A percentile compares a stretch with the other conserved stretches of the same genome.
Conservation (phyloP, 2,113 vertebrate genomes). For the Amphiprion percula region DNA sequence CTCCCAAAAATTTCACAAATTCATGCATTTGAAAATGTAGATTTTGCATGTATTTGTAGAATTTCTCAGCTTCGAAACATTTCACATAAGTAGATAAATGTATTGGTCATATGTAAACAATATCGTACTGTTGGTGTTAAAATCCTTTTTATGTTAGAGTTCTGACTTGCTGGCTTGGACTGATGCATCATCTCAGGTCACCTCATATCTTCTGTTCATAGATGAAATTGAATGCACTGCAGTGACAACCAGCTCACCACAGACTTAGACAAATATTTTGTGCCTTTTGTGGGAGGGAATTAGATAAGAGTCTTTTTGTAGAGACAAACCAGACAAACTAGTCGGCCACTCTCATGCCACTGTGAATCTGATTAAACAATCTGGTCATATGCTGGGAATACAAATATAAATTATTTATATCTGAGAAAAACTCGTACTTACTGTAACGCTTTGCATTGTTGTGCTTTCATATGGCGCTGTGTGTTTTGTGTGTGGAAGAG, state of each 20-base stretch:
- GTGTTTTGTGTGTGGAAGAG: constrained; percentile 16
- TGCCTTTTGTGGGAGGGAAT: background rate
- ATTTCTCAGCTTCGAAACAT: constrained; percentile 17
- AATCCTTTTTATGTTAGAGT: background rate
- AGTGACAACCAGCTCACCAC: background rate
- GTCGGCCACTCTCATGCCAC: background rate
- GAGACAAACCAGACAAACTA: background rate
- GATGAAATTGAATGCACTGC: constrained; percentile 2
- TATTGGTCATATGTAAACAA: background rate
- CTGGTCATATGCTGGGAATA: constrained; percentile 1
- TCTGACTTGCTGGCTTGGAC: background rate
- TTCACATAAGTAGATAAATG: background rate
- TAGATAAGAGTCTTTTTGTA: constrained; percentile 4
- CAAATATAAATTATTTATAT: background rate
- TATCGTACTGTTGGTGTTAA: background rate
- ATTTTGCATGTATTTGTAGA: background rate
- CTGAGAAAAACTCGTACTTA: background rate
- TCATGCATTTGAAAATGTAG: background rate
- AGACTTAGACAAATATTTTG: constrained; percentile 5
- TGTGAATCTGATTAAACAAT: constrained; percentile 17
- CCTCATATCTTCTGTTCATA: background rate
- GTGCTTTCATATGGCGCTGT: background rate
- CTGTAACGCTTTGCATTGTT: background rate
- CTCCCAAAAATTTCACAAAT: background rate
- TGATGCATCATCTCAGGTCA: background rate